phyloP scores from a whole-genome alignment of 2,113 vertebrate species.

The Mus spicilegus region DNA sequence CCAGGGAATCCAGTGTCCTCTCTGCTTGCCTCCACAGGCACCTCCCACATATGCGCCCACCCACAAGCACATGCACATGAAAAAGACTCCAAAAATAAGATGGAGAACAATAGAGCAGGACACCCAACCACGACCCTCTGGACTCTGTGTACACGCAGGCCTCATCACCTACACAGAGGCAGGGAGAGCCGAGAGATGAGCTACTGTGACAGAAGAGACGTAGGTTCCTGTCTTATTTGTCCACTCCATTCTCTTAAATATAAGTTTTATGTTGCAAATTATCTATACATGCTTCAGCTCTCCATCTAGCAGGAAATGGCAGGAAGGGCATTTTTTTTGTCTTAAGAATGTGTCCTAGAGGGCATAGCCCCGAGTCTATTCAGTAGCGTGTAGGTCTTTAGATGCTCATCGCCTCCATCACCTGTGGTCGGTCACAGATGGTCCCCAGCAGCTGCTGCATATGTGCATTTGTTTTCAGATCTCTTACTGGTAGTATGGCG shows the following conservation, averaged over 20 bases:
- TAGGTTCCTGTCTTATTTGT: slow-evolving; percentile 3
- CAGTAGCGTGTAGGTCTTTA: not conserved
- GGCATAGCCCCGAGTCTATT: not conserved
- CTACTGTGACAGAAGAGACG: not conserved
- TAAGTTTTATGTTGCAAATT: slow-evolving; percentile 8
- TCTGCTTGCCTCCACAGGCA: not conserved
- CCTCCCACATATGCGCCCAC: not conserved
- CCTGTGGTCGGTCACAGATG: not conserved
- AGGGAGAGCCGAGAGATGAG: not conserved
- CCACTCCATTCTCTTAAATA: not conserved
- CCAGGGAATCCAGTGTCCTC: not conserved
- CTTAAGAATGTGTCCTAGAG: not conserved
- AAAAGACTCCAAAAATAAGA: not conserved
- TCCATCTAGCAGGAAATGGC: not conserved
- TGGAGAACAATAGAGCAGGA: not conserved
- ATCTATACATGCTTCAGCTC: not conserved
- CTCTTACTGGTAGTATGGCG: not conserved
- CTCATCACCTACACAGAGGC: too few relatives aligned
- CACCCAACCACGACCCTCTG: not conserved
- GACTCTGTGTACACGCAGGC: not conserved
- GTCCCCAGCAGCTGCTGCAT: not conserved
- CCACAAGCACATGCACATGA: not conserved
- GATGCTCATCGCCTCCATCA: not conserved
- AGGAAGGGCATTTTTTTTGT: not conserved
- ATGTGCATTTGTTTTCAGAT: slow-evolving; percentile 20